Percentiles rank a stretch among this genome's conserved stretches.
These are phyloP conservation scores for Xyliphius kryptos DNA, from an alignment of 2,113 vertebrate genomes.

Conservation along the genomic window DNA sequence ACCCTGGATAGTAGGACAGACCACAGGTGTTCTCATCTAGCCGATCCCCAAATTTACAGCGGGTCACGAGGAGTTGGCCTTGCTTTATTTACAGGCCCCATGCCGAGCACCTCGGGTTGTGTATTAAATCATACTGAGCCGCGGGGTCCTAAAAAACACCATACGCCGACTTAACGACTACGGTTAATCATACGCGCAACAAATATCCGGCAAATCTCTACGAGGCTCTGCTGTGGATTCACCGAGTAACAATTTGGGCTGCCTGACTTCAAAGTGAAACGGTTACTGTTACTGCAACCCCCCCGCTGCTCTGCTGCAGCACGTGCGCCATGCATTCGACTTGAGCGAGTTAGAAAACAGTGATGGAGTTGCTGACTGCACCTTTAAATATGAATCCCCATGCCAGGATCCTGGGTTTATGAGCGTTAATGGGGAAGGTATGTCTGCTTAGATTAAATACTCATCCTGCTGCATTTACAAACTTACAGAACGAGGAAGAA, in stretches of 20 bases:
- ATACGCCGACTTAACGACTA: too few relatives aligned
- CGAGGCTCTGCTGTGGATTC: too few relatives aligned
- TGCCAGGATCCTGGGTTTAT: background rate
- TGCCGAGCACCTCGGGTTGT: constrained; percentile 13
- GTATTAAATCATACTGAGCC: background rate
- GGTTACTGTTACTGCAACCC: too few relatives aligned
- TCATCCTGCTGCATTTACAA: constrained; percentile 24
- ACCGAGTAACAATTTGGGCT: too few relatives aligned
- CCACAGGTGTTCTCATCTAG: constrained; percentile 33
- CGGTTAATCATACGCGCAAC: too few relatives aligned
- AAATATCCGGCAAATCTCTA: too few relatives aligned
- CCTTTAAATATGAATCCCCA: background rate
- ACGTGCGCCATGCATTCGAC: too few relatives aligned
- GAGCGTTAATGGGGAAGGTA: constrained; percentile 10
- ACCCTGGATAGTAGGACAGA: constrained; percentile 25
- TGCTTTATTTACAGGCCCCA: constrained; percentile 21
- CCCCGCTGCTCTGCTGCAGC: too few relatives aligned
- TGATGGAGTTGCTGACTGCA: too few relatives aligned
- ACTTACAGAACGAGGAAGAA: background rate
- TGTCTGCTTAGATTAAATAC: constrained; percentile 8
- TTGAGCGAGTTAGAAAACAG: too few relatives aligned
- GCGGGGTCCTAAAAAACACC: background rate
- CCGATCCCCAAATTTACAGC: constrained; percentile 28
- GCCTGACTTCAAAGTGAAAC: too few relatives aligned
- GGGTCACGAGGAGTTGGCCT: constrained; percentile 28